Percentiles rank a stretch among this genome's conserved stretches.
These are phyloP conservation scores for Autographa pulchrina DNA, from an alignment of 2,888 invertebrate species.

Conservation along the genomic window DNA sequence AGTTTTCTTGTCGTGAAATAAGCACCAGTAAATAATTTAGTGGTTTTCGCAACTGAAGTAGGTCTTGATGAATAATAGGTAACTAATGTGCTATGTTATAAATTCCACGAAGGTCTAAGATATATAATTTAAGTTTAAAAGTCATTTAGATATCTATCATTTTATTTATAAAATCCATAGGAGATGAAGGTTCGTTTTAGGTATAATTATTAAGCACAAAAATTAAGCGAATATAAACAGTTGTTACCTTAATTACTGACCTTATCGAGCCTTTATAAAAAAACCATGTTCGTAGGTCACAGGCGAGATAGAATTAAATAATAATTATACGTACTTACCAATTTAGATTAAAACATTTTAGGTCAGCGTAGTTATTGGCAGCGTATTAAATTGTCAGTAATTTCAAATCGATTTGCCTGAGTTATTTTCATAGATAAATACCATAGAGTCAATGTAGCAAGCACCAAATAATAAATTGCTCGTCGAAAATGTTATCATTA, in stretches of 20 bases:
- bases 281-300: not conserved
- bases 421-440: slow-evolving; percentile 23
- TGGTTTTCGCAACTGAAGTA: not conserved
- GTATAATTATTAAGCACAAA: not conserved
- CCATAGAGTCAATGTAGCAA: slow-evolving; percentile 15
- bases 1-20: slow-evolving; percentile 7
- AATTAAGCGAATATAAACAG: not conserved
- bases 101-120: not conserved
- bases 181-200: not conserved
- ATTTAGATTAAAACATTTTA: slow-evolving; percentile 20
- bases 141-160: not conserved
- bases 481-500: slow-evolving; percentile 29
- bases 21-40: not conserved
- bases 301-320: not conserved
- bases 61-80: not conserved
- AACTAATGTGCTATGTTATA: not conserved
- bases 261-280: not conserved
- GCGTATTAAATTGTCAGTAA: slow-evolving; percentile 24
- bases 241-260: not conserved
- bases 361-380: slow-evolving; percentile 28
- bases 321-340: not conserved
- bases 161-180: not conserved
- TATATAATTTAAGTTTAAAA: not conserved
- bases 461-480: slow-evolving; percentile 17
- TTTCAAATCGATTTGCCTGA: slow-evolving; percentile 32